Evolutionary conservation across 1,140 invertebrate species (phyloP), one percentile per base, ranked within the genome.

Genomic region (Drosophila erecta): DNA sequence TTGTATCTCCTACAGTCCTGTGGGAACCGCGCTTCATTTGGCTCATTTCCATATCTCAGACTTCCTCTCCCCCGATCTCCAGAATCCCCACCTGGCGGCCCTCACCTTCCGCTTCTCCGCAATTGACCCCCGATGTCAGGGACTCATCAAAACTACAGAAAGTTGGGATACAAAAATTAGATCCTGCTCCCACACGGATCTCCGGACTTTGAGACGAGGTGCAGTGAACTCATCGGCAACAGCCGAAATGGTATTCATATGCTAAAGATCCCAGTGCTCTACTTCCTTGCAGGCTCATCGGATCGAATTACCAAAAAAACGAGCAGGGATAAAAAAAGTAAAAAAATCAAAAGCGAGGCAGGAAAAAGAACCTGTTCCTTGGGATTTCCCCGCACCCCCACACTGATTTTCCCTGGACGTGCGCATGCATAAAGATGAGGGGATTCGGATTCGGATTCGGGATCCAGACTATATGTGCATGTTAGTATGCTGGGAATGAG

Each of bases 351-450:
- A 80, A 71, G 58, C 40, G 30, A 50, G 44, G 74, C 81, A 85
- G 79, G 83, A 86, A 87, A 76, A 89, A 83, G 75, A 87, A 87
- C 83, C 83, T 87, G 83, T 87, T 87, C 81, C 58, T 35, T 59
- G 70, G 20, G 50, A 60, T 74, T 38, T 49, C 24, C 24, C 46
- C 47, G n/a, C 27, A 17, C 27, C 47, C n/a, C 8, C 47, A 15
- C 47, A 17, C 38, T 37, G 10, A 24, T 17, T 10, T 35, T 8
- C 15, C 41, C 33, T 62, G 47, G 72, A 59, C 67, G 78, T 77
- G 79, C 40, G 58, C 74, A 69, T 67, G 67, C 79, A 83, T 81
- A 72, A 67, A 81, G 56, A 71, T 71, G 66, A 71, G 66, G n/a
- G 35, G 35, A 56, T 20, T 61, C 24, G 22, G 22, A 24, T 24